phyloP scores from a whole-genome alignment of 2,113 vertebrate species.

The Monopterus albus region DNA sequence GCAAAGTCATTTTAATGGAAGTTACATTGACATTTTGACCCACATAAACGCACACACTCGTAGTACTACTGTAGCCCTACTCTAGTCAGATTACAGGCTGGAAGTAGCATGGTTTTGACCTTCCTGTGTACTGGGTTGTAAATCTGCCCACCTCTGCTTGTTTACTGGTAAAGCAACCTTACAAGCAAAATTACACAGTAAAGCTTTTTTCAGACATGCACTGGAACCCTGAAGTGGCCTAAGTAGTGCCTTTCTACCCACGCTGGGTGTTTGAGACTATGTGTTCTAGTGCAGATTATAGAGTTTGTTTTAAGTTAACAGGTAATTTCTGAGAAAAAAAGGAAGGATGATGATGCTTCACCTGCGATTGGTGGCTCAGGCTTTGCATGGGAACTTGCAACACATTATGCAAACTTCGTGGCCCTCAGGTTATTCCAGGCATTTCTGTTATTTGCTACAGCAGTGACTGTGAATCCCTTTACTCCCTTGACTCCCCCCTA shows the following conservation, averaged over 20 bases:
- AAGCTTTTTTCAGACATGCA: neutral
- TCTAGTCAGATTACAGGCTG: conserved; percentile 34
- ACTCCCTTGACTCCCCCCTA: neutral
- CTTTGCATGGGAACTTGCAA: neutral
- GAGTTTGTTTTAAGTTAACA: too few relatives aligned
- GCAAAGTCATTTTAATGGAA: conserved; percentile 7
- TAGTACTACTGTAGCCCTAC: too few relatives aligned
- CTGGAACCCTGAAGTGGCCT: too few relatives aligned
- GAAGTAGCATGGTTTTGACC: conserved; percentile 16
- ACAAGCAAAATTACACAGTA: neutral
- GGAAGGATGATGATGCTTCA: neutral
- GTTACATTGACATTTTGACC: conserved; percentile 13
- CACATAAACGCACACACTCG: too few relatives aligned
- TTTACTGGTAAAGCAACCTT: neutral
- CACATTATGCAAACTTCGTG: neutral
- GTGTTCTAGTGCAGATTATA: too few relatives aligned
- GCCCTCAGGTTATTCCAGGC: neutral
- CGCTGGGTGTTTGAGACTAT: too few relatives aligned
- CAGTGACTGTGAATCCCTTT: neutral
- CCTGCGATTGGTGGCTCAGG: neutral
- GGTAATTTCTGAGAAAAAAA: neutral
- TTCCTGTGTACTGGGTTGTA: conserved; percentile 1
- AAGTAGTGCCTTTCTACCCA: too few relatives aligned
- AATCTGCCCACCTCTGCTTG: conserved; percentile 6
- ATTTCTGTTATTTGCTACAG: neutral